These are phyloP conservation scores for Heliconius hortense DNA, from an alignment of 2,888 invertebrate genomes.

Conservation along the genomic window DNA sequence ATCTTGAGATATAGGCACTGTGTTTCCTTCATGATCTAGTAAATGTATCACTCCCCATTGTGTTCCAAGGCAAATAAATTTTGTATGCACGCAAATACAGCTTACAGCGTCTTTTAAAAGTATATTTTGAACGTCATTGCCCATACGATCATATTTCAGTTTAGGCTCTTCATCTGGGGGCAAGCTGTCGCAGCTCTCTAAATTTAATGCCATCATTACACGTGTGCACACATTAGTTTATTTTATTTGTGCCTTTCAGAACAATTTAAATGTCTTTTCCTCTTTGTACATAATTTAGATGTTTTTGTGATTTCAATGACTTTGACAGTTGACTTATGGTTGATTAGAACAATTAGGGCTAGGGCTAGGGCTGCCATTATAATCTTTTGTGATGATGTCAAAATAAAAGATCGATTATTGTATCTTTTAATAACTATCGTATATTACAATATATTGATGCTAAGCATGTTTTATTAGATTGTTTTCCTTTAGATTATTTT, in stretches of 20 bases:
- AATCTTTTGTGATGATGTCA: background rate
- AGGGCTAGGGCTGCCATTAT: background rate
- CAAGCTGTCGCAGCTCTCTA: slow-evolving; percentile 71
- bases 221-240: slow-evolving; percentile 33
- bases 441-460: background rate
- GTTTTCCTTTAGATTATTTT: background rate
- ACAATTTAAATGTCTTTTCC: slow-evolving; percentile 27
- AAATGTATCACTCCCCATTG: slow-evolving; percentile 95
- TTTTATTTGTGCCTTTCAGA: slow-evolving; percentile 18
- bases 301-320: slow-evolving; percentile 31
- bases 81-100: slow-evolving; percentile 96
- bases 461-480: background rate
- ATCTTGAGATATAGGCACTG: slow-evolving; percentile 78
- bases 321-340: slow-evolving; percentile 8
- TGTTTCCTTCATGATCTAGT: slow-evolving; percentile 95
- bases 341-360: background rate
- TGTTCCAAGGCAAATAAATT: slow-evolving; percentile 96
- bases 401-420: background rate
- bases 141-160: slow-evolving; percentile 94
- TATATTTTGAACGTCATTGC: slow-evolving; percentile 92
- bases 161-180: slow-evolving; percentile 88
- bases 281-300: slow-evolving; percentile 36
- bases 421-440: no score
- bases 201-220: slow-evolving; percentile 64
- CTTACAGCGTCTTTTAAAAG: slow-evolving; percentile 91